Conservation (phyloP, 2,797 vertebrate genomes). For the Varecia variegata region DNA sequence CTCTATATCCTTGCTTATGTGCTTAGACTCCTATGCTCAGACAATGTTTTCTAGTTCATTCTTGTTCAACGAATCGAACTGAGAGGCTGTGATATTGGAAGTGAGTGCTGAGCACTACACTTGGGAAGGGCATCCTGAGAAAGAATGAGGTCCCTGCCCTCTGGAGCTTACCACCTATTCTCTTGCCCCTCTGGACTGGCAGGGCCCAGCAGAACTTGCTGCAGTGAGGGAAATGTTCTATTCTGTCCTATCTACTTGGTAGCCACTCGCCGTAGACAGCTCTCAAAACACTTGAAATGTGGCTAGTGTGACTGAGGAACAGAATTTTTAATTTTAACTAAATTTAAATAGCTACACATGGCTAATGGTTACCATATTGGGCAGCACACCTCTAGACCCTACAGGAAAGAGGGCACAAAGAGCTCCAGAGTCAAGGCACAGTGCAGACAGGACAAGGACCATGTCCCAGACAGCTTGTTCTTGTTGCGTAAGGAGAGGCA, state of each 20-base stretch:
- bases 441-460: neutral
- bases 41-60: neutral
- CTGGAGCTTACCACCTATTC: neutral
- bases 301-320: neutral
- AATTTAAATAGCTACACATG: neutral
- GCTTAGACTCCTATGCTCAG: neutral
- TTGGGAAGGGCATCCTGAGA: neutral
- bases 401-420: neutral
- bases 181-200: neutral
- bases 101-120: neutral
- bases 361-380: neutral
- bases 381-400: neutral
- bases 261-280: neutral
- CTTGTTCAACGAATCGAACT: neutral
- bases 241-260: neutral
- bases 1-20: neutral
- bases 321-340: neutral
- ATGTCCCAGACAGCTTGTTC: neutral
- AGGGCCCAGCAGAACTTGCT: accelerated
- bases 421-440: neutral
- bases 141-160: neutral
- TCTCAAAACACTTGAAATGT: neutral
- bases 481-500: neutral
- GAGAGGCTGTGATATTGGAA: neutral
- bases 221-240: neutral